A percentile compares a stretch with the other conserved stretches of the same genome.
These are phyloP conservation scores for Otus sunia DNA, from an alignment of 2,113 vertebrate genomes.

Conservation along the genomic window DNA sequence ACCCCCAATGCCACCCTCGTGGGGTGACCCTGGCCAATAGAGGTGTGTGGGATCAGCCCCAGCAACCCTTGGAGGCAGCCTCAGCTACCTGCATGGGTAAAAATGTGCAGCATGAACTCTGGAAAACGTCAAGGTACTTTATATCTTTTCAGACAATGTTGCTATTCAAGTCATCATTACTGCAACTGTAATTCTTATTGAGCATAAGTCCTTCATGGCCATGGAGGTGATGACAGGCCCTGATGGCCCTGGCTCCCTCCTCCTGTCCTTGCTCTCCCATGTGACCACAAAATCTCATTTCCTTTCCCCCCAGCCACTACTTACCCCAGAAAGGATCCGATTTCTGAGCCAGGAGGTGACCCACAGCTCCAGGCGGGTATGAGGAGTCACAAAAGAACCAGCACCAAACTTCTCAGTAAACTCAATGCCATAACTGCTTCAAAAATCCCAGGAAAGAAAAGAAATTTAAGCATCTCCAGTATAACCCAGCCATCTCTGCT, in stretches of 20 bases:
- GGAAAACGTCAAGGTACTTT: accelerated
- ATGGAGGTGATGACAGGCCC: neutral
- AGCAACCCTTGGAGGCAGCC: neutral
- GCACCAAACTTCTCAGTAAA: neutral
- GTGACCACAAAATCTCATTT: neutral
- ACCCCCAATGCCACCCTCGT: accelerated
- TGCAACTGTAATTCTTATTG: neutral
- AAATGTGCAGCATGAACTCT: neutral
- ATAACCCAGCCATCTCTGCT: neutral
- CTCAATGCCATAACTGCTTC: neutral
- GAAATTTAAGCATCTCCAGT: neutral
- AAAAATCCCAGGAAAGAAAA: neutral
- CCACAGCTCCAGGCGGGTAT: neutral
- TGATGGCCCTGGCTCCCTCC: neutral
- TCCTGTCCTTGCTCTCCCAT: neutral
- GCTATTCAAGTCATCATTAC: neutral
- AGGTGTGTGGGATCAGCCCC: neutral
- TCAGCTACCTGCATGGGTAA: neutral
- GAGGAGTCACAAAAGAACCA: neutral
- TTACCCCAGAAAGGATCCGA: neutral
- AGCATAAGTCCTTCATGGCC: neutral
- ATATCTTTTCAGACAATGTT: neutral
- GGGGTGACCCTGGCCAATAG: neutral
- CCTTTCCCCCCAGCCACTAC: neutral
- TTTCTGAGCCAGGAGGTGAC: accelerated